Evolutionary conservation across 1,140 invertebrate species (phyloP).

Genomic region (Gryllus bimaculatus): DNA sequence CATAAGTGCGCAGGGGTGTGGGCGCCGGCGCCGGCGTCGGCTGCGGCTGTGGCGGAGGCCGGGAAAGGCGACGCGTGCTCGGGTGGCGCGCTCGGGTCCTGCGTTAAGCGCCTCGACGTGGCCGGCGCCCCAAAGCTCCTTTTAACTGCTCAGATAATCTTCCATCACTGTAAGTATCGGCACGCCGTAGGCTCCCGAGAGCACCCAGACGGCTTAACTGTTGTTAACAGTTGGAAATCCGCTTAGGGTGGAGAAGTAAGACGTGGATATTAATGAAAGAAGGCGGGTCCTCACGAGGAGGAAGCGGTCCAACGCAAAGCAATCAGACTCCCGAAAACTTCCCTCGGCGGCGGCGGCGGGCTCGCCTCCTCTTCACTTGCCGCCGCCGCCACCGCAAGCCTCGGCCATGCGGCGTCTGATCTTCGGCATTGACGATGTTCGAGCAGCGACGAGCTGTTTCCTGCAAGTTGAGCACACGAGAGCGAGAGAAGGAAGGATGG

Average conservation of each 20-base stretch:
- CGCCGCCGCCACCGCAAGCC: background rate
- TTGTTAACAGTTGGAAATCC: background rate
- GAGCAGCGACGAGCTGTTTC: no score
- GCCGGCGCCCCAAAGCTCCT: background rate
- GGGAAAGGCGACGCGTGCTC: no score
- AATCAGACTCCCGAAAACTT: background rate
- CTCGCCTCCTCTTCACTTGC: background rate
- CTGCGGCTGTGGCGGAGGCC: no score
- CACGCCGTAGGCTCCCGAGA: background rate
- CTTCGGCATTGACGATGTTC: background rate
- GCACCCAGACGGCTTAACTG: background rate
- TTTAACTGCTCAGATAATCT: background rate
- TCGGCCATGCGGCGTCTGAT: background rate
- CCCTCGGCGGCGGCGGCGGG: background rate
- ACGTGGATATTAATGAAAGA: background rate
- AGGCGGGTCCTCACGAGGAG: background rate
- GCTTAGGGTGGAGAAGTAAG: background rate
- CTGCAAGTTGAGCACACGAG: no score
- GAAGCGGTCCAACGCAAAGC: background rate
- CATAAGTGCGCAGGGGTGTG: no score
- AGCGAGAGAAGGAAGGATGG: background rate
- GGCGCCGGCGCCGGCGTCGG: no score
- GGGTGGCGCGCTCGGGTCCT: no score
- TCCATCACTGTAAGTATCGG: background rate
- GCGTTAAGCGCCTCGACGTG: no score